Evolutionary conservation across 2,888 invertebrate species (phyloP).

Genomic region (Pristionchus arcanus): DNA sequence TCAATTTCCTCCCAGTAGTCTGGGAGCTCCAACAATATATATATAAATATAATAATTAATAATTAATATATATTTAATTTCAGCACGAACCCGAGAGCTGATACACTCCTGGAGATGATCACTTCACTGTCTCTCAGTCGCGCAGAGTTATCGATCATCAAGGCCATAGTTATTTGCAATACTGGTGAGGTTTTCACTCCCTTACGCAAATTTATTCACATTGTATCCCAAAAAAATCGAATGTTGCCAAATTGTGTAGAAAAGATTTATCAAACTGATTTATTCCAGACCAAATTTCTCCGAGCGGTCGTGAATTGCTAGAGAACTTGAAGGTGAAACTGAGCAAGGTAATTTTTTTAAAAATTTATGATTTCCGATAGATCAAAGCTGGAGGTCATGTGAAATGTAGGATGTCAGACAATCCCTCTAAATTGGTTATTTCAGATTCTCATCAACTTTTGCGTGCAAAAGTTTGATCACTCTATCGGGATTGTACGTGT

Average conservation of each 20-base stretch:
- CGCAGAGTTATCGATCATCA: conserved; percentile 19
- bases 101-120: conserved; percentile 11
- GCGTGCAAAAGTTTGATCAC: conserved; percentile 20
- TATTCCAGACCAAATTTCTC: not conserved
- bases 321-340: not conserved
- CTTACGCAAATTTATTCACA: not conserved
- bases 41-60: not conserved
- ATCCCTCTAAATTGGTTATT: not conserved
- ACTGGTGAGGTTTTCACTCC: not conserved
- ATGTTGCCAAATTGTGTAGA: too few relatives aligned
- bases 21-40: too few relatives aligned
- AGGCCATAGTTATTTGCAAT: conserved; percentile 39
- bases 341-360: not conserved
- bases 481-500: conserved; percentile 19
- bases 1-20: too few relatives aligned
- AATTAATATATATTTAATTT: not conserved
- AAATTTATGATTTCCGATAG: not conserved
- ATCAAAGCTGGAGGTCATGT: too few relatives aligned
- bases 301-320: not conserved
- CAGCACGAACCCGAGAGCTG: not conserved
- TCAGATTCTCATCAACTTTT: conserved; percentile 26
- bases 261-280: not conserved
- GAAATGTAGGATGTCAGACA: not conserved
- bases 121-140: conserved; percentile 13
- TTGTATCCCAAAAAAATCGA: too few relatives aligned